Base-by-base conservation (phyloP, 2,113 vertebrate genomes). In the Myanophis thanlyinensis region DNA sequence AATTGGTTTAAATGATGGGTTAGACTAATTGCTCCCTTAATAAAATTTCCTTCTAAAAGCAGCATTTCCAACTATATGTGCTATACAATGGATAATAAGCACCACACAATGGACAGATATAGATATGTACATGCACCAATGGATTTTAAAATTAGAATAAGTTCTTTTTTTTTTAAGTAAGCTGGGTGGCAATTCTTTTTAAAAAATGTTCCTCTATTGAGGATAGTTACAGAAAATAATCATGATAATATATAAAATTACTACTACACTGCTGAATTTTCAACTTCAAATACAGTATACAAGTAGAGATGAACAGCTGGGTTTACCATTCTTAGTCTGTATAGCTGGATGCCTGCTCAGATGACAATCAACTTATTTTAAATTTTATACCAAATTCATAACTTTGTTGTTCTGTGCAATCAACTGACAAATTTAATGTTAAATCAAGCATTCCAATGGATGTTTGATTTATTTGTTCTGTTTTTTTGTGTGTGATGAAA, bases 1-100 rank as follows among this genome's bases (percentile, higher is more conserved):
- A 67, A 87, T 86, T 12, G 35, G n/a, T 11, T 53, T 53, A 88
- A 92, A 92, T 88, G 91, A 88, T 46, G 27, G 91, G 56, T 88
- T 88, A 44, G n/a, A 46, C 56, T 92, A 73, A 92, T 92, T 92
- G 47, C 35, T 30, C 9, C 47, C 23, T 88, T 51, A 73, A 40
- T 52, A 92, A 49, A 73, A 53, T 27, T 2, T 80, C 46, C 13
- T 2, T 62, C 46, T 27, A 25, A 91, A 59, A 86, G 1, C 91
- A 80, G 59, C 86, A 88, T 46, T 47, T 73, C 48, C 48, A 88
- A 87, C 40, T 87, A 27, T 7, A 23, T 87, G 40, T 15, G 52
- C 25, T 46, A 18, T 30, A 91, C 53, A 47, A 9, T 86, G 53
- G 90, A 85, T 25, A n/a, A 54, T 44, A 80, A 9, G 73, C 73